Evolutionary conservation across 2,888 invertebrate species (phyloP).

Genomic region (Caenorhabditis afra): DNA sequence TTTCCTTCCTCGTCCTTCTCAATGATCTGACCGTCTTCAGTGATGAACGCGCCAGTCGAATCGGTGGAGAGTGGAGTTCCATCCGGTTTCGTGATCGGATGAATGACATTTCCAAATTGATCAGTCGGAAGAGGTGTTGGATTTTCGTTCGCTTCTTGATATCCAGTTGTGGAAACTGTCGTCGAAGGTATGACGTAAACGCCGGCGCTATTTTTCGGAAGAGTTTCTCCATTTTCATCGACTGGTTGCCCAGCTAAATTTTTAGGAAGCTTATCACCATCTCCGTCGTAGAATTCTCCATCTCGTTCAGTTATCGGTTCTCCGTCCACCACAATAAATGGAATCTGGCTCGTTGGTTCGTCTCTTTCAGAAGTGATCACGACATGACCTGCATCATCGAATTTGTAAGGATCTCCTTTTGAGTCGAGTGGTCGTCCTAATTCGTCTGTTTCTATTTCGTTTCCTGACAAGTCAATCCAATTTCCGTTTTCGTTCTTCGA

Average conservation of each 20-base stretch:
- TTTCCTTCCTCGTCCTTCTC: constrained; percentile 6
- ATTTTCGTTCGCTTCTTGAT: too few species aligned
- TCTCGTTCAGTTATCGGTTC: constrained; percentile 57
- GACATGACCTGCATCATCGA: constrained; percentile 52
- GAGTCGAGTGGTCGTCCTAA: constrained; percentile 59
- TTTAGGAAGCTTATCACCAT: constrained; percentile 32
- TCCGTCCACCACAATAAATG: constrained; percentile 62
- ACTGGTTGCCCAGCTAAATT: constrained; percentile 53
- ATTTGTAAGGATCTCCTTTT: constrained; percentile 57
- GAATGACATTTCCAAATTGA: too few species aligned
- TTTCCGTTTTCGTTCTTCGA: constrained; percentile 61
- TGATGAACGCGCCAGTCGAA: neutral
- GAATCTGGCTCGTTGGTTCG: constrained; percentile 37
- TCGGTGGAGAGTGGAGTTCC: constrained; percentile 9
- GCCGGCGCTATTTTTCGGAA: constrained; percentile 66
- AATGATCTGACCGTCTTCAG: constrained; percentile 2
- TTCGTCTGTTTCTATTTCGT: constrained; percentile 63
- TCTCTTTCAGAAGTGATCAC: constrained; percentile 52
- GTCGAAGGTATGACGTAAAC: constrained; percentile 37
- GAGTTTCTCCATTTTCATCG: constrained; percentile 63
- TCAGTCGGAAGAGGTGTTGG: too few species aligned
- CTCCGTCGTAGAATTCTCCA: constrained; percentile 37
- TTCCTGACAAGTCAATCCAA: constrained; percentile 58
- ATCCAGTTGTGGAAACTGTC: too few species aligned
- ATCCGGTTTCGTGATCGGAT: neutral